phyloP scores from a whole-genome alignment of 2,113 vertebrate genomes.

The Diadophis punctatus region DNA sequence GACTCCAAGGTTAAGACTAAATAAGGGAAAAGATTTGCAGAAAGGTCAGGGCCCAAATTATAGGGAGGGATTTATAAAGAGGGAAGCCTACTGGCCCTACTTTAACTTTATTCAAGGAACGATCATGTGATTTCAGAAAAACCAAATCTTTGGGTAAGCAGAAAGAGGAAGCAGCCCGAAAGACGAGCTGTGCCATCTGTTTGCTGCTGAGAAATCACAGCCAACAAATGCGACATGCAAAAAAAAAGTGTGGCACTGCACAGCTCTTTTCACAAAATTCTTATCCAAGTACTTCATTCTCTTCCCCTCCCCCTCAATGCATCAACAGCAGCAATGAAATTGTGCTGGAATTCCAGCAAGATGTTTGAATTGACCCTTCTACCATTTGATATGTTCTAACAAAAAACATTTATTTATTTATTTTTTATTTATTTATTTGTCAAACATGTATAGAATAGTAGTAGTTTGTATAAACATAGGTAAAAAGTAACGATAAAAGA shows the following conservation, averaged over 20 bases:
- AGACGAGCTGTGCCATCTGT: fast-evolving
- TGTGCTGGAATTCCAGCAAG: not conserved
- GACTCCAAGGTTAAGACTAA: not conserved
- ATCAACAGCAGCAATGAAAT: not conserved
- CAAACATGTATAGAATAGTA: no score
- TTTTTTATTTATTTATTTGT: no score
- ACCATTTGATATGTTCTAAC: no score
- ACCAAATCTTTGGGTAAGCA: fast-evolving
- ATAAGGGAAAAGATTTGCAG: not conserved
- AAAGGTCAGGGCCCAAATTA: not conserved
- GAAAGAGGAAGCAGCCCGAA: slow-evolving; percentile 2
- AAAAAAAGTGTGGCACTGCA: not conserved
- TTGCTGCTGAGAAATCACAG: not conserved
- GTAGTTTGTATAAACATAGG: no score
- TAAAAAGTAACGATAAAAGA: no score
- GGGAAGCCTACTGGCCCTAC: fast-evolving
- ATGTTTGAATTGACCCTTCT: not conserved
- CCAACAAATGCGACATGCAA: not conserved
- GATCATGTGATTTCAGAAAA: slow-evolving; percentile 11
- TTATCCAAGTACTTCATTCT: not conserved
- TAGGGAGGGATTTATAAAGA: not conserved
- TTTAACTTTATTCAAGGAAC: not conserved
- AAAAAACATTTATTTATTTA: no score
- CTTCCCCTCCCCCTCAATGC: not conserved
- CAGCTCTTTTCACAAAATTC: not conserved